phyloP scores from a whole-genome alignment of 2,113 vertebrate species.

The Entelurus aequoreus region DNA sequence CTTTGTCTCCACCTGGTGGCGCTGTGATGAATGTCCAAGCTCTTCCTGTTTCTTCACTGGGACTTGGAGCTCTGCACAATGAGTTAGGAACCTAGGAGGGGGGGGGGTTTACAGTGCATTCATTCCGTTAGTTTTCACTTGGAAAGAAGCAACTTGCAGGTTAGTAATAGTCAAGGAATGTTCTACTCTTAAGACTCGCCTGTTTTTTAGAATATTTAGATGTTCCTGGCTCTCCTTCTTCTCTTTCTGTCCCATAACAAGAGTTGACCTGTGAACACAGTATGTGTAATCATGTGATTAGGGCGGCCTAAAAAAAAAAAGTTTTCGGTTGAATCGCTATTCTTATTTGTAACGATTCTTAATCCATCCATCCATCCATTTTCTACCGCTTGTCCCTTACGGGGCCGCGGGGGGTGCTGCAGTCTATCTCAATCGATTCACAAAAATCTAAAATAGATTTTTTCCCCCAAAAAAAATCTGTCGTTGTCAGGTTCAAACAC shows the following conservation, averaged over 20 bases:
- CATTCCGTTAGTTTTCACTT: not conserved
- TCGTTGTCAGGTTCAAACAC: too few relatives aligned
- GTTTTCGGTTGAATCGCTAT: too few relatives aligned
- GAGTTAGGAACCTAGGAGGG: constrained; percentile 57
- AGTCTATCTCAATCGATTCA: too few relatives aligned
- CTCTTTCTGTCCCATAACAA: constrained; percentile 40
- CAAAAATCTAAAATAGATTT: too few relatives aligned
- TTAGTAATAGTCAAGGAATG: too few relatives aligned
- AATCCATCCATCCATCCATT: too few relatives aligned
- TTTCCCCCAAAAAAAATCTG: too few relatives aligned
- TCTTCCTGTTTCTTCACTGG: constrained; percentile 47
- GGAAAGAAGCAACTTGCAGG: too few relatives aligned
- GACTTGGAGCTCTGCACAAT: constrained; percentile 61
- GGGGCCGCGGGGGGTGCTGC: too few relatives aligned
- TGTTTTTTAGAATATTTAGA: constrained; percentile 65
- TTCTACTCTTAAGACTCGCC: constrained; percentile 29
- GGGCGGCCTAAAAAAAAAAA: not conserved
- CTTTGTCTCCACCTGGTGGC: constrained; percentile 50
- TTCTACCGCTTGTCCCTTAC: too few relatives aligned
- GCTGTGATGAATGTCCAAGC: constrained; percentile 15
- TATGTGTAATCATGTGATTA: not conserved
- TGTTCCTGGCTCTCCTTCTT: constrained; percentile 67
- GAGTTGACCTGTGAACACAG: constrained; percentile 52
- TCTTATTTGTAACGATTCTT: too few relatives aligned
- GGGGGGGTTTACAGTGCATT: not conserved